Evolutionary conservation across 2,113 vertebrate genomes (phyloP), one percentile per base, ranked within the genome.

Genomic region (Suricata suricatta): DNA sequence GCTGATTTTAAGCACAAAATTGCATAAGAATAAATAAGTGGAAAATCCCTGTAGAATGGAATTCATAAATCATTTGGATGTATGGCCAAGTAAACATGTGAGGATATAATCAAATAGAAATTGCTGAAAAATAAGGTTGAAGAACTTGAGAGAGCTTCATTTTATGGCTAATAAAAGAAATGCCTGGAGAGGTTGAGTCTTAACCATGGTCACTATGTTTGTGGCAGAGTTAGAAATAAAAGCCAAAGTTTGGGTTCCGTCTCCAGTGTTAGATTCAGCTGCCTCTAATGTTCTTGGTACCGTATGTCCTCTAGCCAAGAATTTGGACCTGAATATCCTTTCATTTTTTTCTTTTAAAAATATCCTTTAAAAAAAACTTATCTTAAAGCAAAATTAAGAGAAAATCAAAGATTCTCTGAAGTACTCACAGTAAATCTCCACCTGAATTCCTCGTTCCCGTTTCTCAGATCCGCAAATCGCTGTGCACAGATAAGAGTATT

Each of bases 341-440:
- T 3, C 2, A 23, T 27, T 27, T n/a, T 19, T 90, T 60, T 64
- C 23, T 63, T 35, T 77, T 15, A 74, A 76, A 93, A 44, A 69
- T 52, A 44, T 2, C n/a, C 50, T 76, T 76, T 35, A 14, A 41
- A 3, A 60, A 57, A 79, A 91, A 66, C 29, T 2, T 16, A 52
- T 44, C 69, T 86, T 50, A 77, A 83, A 76, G 15, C 47, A 71
- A 86, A 69, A 63, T 4, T 5, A 15, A 93, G 41, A 93, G 41
- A 85, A 88, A 80, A 57, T 0, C 27, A 50, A 88, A 86, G 50
- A 47, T 29, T 74, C 10, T 38, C 81, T 19, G 7, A 4, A 50
- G 52, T 83, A 99, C 99, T 99, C 98, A 99, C 99, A 99, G 97
- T 99, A 99, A 93, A 98, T 64, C 1, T 98, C 96, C 97, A 99